Base-by-base conservation (phyloP, 2,113 vertebrate species). In the Bagarius yarrelli region DNA sequence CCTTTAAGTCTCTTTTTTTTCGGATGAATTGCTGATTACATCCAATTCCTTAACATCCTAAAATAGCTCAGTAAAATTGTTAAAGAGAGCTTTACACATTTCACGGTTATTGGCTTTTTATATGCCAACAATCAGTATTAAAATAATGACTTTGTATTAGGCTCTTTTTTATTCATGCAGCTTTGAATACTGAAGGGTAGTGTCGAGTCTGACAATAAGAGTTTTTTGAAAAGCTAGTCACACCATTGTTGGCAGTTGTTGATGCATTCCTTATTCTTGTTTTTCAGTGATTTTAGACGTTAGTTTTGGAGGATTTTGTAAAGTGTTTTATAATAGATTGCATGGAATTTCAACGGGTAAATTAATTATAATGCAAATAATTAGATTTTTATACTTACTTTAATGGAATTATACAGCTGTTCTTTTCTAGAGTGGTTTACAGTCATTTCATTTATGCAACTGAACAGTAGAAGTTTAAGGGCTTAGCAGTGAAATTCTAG, bases 71-170 rank as follows among this genome's bases (percentile, higher is more conserved):
- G 6, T 0, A 11, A 8, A 71, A 50, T n/a, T 1, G 69, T 30
- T 47, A 30, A 30, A 16, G 27, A 53, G 4, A 25, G 11, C 27
- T 30, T 72, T 27, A 14, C 27, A 50, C 67, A 9, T 8, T 53
- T 3, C 0, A 2, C 6, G 18, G 47, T 32, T 8, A 40, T 1
- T 19, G 8, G 44, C 44, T 72, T 53, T 72, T 32, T 32, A 53
- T 32, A 6, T 5, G 52, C 25, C 50, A 34, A 67, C 21, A 69
- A 34, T 40, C 32, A 52, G 25, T 60, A 72, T 80, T 52, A 52
- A 80, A 59, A 72, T 61, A 30, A 78, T 53, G 34, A 52, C 36
- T 60, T n/a, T 44, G 70, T 61, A 34, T 70, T 44, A 70, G 40
- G 16, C 16, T 3, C 1, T 61, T 60, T 60, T 21, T 71, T 80